A percentile compares a stretch with the other conserved stretches of the same genome.
These are phyloP conservation scores for Anoncus sp. DNA, from an alignment of 2,888 invertebrate genomes.

Conservation along the genomic window DNA sequence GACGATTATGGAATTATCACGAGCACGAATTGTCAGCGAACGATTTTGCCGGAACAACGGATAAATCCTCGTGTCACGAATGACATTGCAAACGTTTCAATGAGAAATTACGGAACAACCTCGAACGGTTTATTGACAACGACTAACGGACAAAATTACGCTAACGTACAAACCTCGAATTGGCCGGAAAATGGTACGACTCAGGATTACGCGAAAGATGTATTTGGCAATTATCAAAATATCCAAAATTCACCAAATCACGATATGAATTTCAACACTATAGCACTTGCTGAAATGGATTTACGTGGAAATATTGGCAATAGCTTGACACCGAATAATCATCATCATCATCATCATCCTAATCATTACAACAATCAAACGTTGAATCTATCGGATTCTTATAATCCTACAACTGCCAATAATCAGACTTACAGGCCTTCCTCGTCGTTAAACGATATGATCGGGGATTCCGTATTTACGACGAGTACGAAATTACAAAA, in stretches of 20 bases:
- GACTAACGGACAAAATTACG: slow-evolving; percentile 70
- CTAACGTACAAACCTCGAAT: slow-evolving; percentile 58
- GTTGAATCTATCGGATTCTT: slow-evolving; percentile 77
- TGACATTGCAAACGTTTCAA: slow-evolving; percentile 57
- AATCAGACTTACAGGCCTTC: slow-evolving; percentile 75
- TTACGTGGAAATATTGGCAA: slow-evolving; percentile 72
- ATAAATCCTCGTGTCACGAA: slow-evolving; percentile 58
- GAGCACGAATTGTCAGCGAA: slow-evolving; percentile 60
- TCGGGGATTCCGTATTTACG: slow-evolving; percentile 78
- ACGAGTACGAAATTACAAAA: slow-evolving; percentile 80
- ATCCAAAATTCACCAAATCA: slow-evolving; percentile 70
- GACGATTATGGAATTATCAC: slow-evolving; percentile 70
- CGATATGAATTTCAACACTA: slow-evolving; percentile 78
- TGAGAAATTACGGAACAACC: slow-evolving; percentile 68
- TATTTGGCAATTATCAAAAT: slow-evolving; percentile 77
- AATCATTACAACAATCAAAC: slow-evolving; percentile 72
- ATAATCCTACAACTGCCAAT: slow-evolving; percentile 68
- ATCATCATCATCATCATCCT: slow-evolving; percentile 15
- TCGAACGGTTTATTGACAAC: slow-evolving; percentile 74
- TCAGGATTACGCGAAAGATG: slow-evolving; percentile 74
- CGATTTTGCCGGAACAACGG: slow-evolving; percentile 54
- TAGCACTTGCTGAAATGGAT: slow-evolving; percentile 69
- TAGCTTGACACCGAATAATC: slow-evolving; percentile 60
- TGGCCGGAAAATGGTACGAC: slow-evolving; percentile 59
- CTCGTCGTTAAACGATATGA: slow-evolving; percentile 80